These are phyloP conservation scores for Mormyrus lacerda DNA, from an alignment of 2,113 vertebrate genomes.

Conservation along the genomic window DNA sequence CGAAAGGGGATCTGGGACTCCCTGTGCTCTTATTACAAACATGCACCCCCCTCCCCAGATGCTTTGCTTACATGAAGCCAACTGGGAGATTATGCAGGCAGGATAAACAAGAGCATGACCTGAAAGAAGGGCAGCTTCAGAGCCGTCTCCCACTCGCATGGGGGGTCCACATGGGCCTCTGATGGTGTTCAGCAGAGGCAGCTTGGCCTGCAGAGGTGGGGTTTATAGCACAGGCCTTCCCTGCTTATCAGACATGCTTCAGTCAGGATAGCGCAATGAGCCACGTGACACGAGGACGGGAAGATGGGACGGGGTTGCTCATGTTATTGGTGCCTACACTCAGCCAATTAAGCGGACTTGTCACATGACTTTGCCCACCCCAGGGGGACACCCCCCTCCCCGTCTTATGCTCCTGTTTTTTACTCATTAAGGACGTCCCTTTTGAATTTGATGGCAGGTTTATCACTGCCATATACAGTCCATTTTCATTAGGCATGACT, in stretches of 20 bases:
- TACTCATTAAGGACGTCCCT: neutral
- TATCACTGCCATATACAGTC: neutral
- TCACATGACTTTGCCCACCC: neutral
- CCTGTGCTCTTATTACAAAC: neutral
- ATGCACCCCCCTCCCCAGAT: neutral
- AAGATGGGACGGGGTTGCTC: neutral
- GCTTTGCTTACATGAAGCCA: neutral
- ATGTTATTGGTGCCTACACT: neutral
- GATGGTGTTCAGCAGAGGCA: neutral
- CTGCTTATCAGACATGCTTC: neutral
- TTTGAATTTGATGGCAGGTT: neutral
- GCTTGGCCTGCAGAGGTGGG: neutral
- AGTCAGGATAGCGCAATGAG: neutral
- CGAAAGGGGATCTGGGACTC: neutral
- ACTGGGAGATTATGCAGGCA: neutral
- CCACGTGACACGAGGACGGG: neutral
- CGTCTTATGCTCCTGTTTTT: neutral
- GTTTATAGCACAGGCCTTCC: neutral
- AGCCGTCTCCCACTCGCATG: neutral
- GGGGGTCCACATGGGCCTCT: neutral
- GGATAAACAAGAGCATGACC: neutral
- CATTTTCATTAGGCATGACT: neutral
- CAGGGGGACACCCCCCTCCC: neutral
- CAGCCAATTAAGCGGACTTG: neutral
- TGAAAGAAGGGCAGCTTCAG: neutral